Evolutionary conservation across 2,113 vertebrate species (phyloP).

Genomic region (Zapus hudsonius): DNA sequence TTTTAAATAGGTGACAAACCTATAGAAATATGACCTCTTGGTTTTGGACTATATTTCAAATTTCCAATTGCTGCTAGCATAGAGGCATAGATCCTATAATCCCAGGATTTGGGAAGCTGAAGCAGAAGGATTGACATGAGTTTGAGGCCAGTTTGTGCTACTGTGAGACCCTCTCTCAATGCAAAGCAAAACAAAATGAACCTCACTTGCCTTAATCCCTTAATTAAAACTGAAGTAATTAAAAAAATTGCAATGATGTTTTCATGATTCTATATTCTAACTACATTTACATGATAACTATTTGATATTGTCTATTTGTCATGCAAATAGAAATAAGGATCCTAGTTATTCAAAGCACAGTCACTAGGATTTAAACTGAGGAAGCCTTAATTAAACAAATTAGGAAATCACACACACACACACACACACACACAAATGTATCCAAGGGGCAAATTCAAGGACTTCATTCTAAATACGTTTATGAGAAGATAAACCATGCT

Average conservation of each 20-base stretch:
- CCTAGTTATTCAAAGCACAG: slow-evolving; percentile 62
- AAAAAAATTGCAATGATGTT: slow-evolving; percentile 62
- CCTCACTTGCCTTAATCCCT: background rate
- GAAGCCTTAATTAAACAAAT: slow-evolving; percentile 73
- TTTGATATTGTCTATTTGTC: slow-evolving; percentile 72
- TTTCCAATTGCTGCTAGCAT: background rate
- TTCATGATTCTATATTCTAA: slow-evolving; percentile 71
- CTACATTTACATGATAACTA: slow-evolving; percentile 74
- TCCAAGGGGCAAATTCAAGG: slow-evolving; percentile 72
- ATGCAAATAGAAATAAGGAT: slow-evolving; percentile 60
- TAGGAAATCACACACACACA: slow-evolving; percentile 54
- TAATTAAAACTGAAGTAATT: slow-evolving; percentile 70
- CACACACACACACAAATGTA: slow-evolving; percentile 55
- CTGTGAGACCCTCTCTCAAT: background rate
- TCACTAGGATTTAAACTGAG: slow-evolving; percentile 64
- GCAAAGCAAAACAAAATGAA: background rate
- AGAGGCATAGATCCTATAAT: background rate
- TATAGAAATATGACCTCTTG: slow-evolving; percentile 42
- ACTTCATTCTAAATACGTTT: slow-evolving; percentile 73
- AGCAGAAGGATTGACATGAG: background rate
- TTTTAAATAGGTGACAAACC: slow-evolving; percentile 64
- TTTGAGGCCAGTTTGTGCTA: background rate
- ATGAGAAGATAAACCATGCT: slow-evolving; percentile 52
- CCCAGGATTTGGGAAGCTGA: background rate
- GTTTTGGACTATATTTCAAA: slow-evolving; percentile 44